Evolutionary conservation across 2,888 invertebrate genomes (phyloP), one percentile per base, ranked within the genome.

Genomic region (Eudasyphora cyanicolor): DNA sequence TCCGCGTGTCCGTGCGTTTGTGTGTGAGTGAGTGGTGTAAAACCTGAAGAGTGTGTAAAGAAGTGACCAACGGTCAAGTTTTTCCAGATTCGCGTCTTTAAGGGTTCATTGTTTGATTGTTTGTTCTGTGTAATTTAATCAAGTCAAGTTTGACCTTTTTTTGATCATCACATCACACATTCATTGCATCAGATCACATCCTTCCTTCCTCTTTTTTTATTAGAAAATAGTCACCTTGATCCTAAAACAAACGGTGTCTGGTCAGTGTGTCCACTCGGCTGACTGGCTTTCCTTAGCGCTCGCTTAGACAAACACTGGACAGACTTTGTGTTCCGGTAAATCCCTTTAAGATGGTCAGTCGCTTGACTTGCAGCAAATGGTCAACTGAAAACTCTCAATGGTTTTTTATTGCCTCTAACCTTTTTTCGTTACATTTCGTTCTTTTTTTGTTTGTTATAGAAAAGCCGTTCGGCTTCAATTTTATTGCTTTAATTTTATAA

Each of bases 81-180:
- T 84, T 81, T 76, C 78, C 69, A 71, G 78, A 27, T 77, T 51
- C 35, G 29, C 19, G 32, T 45, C 32, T 32, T 71, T 35, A 54
- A 70, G 57, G 38, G 35, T 38, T 73, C 19, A 38, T 51, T 79
- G 67, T 62, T 64, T n/a, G 3, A 35, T 77, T 84, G 35, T 54
- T 81, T 79, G 76, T 84, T 84, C 78, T 84, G 69, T 81, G 54
- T 76, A 79, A 79, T 84, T 84, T 79, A 78, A 84, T 84, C 60
- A 84, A 81, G 84, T 76, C 84, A 81, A 84, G 78, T 76, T 84
- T 84, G 81, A 84, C 84, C 84, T 84, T 84, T 81, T 81, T 84
- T 81, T 84, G 76, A 81, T 84, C 75, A 67, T 82, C 80, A 67
- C 69, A 27, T 45, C 29, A 19, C 12, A 32, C 14, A 42, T 74